Evolutionary conservation across 1,140 invertebrate genomes (phyloP).

Genomic region (Halyomorpha halys): DNA sequence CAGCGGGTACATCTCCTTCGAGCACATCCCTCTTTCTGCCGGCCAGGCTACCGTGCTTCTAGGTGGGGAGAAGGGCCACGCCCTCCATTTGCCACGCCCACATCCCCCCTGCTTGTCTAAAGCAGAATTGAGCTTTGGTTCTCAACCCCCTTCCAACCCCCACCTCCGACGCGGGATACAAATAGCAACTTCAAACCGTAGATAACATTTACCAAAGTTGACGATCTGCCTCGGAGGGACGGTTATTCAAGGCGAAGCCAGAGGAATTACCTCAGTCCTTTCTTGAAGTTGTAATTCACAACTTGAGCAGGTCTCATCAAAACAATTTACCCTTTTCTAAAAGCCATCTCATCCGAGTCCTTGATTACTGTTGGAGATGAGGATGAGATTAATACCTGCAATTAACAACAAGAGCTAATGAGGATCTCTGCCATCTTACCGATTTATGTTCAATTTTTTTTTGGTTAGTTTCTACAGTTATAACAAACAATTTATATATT

Average conservation of each 20-base stretch:
- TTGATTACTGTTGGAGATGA: slow-evolving; percentile 1
- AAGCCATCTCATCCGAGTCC: neutral
- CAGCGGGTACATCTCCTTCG: slow-evolving; percentile 26
- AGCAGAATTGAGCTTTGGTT: slow-evolving; percentile 10
- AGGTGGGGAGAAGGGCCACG: slow-evolving; percentile 9
- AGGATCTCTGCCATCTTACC: no score
- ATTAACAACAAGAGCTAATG: neutral
- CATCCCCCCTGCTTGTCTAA: neutral
- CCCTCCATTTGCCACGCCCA: slow-evolving; percentile 6
- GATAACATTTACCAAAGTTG: slow-evolving; percentile 17
- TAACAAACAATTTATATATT: no score
- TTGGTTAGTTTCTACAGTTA: no score
- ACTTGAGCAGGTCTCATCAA: neutral
- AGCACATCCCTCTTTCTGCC: slow-evolving; percentile 22
- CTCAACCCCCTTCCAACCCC: slow-evolving; percentile 12
- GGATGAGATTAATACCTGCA: slow-evolving; percentile 10
- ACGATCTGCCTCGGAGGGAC: slow-evolving; percentile 2
- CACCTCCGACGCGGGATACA: slow-evolving; percentile 9
- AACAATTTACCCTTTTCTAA: slow-evolving; percentile 1
- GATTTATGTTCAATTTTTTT: no score
- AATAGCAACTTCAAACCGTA: slow-evolving; percentile 18
- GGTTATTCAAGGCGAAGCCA: slow-evolving; percentile 12
- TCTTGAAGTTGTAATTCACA: neutral
- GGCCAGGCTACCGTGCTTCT: neutral
- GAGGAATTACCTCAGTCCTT: neutral